These are phyloP conservation scores for Petrocephalus zakoni DNA, from an alignment of 2,113 vertebrate species.

Conservation along the genomic window DNA sequence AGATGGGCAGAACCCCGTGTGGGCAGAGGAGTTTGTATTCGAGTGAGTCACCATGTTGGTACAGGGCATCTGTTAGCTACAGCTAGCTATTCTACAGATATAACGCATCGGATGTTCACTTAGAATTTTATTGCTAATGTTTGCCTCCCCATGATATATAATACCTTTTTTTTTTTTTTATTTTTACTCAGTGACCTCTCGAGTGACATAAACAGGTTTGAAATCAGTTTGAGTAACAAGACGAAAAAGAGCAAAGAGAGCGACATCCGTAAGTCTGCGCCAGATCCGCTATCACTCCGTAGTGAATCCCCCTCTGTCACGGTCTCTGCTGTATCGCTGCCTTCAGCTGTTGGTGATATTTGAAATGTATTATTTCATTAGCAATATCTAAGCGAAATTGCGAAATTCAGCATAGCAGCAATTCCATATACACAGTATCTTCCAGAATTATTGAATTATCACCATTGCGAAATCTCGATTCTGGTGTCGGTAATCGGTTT, in stretches of 20 bases:
- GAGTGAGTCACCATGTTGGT: constrained; percentile 70
- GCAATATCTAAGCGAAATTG: not conserved
- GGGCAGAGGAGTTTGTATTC: constrained; percentile 97
- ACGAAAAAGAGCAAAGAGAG: constrained; percentile 99
- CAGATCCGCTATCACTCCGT: too few species aligned
- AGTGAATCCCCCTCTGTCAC: not conserved
- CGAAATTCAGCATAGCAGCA: not conserved
- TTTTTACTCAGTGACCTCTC: constrained; percentile 79
- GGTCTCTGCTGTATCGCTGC: not conserved
- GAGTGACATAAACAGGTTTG: constrained; percentile 96
- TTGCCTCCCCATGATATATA: not conserved
- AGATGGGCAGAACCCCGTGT: constrained; percentile 95
- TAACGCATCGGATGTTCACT: not conserved
- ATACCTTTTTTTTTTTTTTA: not conserved
- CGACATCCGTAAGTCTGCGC: constrained; percentile 85
- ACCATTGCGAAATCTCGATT: not conserved
- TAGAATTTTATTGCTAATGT: not conserved
- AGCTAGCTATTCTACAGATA: not conserved
- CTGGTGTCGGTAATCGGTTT: not conserved
- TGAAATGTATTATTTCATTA: not conserved
- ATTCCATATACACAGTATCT: not conserved
- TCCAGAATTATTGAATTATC: not conserved
- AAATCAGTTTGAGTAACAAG: constrained; percentile 98
- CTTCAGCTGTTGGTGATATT: not conserved
- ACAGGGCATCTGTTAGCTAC: not conserved